Evolutionary conservation across 2,113 vertebrate species (phyloP), one percentile per base, ranked within the genome.

Genomic region (Oceanites oceanicus): DNA sequence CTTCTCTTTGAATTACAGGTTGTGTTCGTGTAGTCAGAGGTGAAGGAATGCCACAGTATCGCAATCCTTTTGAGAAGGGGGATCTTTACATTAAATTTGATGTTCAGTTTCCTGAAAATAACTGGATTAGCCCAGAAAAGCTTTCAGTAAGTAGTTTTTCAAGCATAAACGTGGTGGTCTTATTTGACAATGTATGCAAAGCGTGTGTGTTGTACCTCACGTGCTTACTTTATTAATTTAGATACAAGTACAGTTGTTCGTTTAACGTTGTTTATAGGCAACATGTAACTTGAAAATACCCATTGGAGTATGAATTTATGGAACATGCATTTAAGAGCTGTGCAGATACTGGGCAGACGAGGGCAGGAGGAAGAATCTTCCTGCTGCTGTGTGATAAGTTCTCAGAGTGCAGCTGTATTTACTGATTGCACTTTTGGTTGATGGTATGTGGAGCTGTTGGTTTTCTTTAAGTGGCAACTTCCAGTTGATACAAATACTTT

Each of bases 31-130:
- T 99, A 76, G 99, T 99, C 86, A 98, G 98, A 94, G 99, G 99
- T 68, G 99, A 99, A 97, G 99, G 99, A 92, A 99, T 99, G 99
- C 99, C 99, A 47, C 99, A 99, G 85, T 99, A 99, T 95, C 99
- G 99, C 94, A 99, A 99, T 97, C 99, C 99, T 12, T 99, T 99
- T 98, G 99, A 99, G 97, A 99, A 99, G 79, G 99, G 99, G 76
- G 99, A 99, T 97, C 98, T 99, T 87, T 99, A 99, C 97, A 98
- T 99, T 94, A 99, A 99, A 92, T 99, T 99, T 97, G 99, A 99
- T 4, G 99, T 99, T 86, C 98, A 99, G 90, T 99, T 99, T 97
- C 99, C 99, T 79, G 99, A 99, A 96, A 99, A 99, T 96, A 99
- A 99, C 98, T 99, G 99, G 99, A 99, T 99, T 96, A 99, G 98